phyloP scores from a whole-genome alignment of 2,797 vertebrate genomes.

The Coregonus suidteri region DNA sequence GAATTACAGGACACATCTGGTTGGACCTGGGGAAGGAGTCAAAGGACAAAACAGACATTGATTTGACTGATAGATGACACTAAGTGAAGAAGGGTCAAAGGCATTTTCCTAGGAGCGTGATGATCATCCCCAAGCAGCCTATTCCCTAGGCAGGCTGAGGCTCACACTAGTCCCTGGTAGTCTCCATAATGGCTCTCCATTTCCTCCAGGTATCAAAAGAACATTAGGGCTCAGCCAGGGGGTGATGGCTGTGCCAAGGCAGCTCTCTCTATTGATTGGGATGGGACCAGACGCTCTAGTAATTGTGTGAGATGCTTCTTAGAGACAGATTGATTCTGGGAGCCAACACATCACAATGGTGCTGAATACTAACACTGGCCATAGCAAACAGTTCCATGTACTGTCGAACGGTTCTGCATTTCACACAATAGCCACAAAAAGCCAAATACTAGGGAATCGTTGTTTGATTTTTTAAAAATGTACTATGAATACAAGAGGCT shows the following conservation, averaged over 20 bases:
- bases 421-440: background rate
- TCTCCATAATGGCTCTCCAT: conserved; percentile 66
- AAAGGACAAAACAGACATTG: conserved; percentile 21
- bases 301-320: conserved; percentile 42
- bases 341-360: conserved; percentile 16
- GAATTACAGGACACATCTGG: background rate
- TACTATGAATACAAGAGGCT: background rate
- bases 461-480: background rate
- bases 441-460: background rate
- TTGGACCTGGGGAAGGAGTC: background rate
- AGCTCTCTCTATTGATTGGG: conserved; percentile 50
- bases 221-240: conserved; percentile 57
- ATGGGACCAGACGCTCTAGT: conserved; percentile 47
- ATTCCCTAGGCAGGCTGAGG: conserved; percentile 42
- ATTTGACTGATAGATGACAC: conserved; percentile 51
- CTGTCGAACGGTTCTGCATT: background rate
- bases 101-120: conserved; percentile 53
- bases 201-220: conserved; percentile 64
- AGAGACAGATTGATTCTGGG: conserved; percentile 24
- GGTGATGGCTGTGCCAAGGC: conserved; percentile 53
- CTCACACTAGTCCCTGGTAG: conserved; percentile 59
- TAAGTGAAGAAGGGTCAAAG: conserved; percentile 44
- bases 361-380: conserved; percentile 13
- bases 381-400: background rate
- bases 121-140: conserved; percentile 52